Conservation (phyloP, 2,113 vertebrate species). For the Lucifuga dentata region DNA sequence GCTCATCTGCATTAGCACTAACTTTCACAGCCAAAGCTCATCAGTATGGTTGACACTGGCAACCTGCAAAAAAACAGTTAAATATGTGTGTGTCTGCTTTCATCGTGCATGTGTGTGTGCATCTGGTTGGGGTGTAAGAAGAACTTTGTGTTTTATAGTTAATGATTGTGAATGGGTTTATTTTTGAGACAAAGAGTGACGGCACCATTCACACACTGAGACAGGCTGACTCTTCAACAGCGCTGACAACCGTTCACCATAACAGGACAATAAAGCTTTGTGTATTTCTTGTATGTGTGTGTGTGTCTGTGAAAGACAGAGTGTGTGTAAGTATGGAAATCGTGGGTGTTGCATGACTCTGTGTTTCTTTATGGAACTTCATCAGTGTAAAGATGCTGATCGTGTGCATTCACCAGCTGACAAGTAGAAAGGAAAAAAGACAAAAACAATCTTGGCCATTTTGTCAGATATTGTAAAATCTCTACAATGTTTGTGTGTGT, state of each 20-base stretch:
- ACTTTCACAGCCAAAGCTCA: conserved; percentile 23
- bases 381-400: conserved; percentile 35
- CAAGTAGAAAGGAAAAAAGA: conserved; percentile 13
- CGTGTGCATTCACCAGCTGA: conserved; percentile 3
- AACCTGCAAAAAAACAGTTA: conserved; percentile 32
- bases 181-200: conserved; percentile 38
- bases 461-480: conserved; percentile 4
- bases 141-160: conserved; percentile 6
- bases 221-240: conserved; percentile 48
- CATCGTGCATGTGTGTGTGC: background rate
- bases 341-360: conserved; percentile 3
- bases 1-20: conserved; percentile 48
- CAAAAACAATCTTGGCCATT: conserved; percentile 2
- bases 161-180: conserved; percentile 26
- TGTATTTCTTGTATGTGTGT: conserved; percentile 11
- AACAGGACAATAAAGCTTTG: conserved; percentile 30
- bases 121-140: background rate
- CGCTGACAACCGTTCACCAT: conserved; percentile 44
- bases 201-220: conserved; percentile 48
- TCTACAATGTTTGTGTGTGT: background rate
- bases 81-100: background rate
- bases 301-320: background rate
- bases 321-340: conserved; percentile 4
- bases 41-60: conserved; percentile 26
- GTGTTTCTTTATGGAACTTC: conserved; percentile 5